phyloP scores from a whole-genome alignment of 2,113 vertebrate genomes.

The Macheiramphus alcinus region DNA sequence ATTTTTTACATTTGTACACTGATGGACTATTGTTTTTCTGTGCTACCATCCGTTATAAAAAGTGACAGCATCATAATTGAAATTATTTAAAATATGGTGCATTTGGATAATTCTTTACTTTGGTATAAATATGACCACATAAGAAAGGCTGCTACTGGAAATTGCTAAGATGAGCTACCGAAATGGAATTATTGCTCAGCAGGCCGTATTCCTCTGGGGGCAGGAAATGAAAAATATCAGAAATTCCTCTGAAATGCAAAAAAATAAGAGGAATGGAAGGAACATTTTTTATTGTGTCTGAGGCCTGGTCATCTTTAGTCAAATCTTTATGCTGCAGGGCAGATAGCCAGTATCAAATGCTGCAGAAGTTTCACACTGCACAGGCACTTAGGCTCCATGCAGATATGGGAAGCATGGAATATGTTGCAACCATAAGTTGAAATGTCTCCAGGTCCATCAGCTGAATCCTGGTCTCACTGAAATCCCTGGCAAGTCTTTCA shows the following conservation, averaged over 20 bases:
- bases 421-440: neutral
- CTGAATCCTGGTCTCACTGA: neutral
- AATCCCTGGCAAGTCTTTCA: neutral
- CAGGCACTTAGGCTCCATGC: neutral
- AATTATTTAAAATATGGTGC: conserved; percentile 48
- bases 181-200: conserved; percentile 17
- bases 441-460: neutral
- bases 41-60: conserved; percentile 12
- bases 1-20: conserved; percentile 9
- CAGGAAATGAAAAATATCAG: neutral
- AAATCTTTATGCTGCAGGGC: neutral
- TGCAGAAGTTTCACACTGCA: neutral
- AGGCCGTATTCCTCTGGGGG: neutral
- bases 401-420: neutral
- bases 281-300: neutral
- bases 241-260: neutral
- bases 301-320: neutral
- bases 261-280: neutral
- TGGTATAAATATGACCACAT: neutral
- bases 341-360: neutral
- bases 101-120: conserved; percentile 34
- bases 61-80: conserved; percentile 44
- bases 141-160: conserved; percentile 3
- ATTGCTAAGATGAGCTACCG: neutral
- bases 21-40: conserved; percentile 33